Conservation (phyloP, 2,797 vertebrate genomes). For the Poeciliopsis presidionis region DNA sequence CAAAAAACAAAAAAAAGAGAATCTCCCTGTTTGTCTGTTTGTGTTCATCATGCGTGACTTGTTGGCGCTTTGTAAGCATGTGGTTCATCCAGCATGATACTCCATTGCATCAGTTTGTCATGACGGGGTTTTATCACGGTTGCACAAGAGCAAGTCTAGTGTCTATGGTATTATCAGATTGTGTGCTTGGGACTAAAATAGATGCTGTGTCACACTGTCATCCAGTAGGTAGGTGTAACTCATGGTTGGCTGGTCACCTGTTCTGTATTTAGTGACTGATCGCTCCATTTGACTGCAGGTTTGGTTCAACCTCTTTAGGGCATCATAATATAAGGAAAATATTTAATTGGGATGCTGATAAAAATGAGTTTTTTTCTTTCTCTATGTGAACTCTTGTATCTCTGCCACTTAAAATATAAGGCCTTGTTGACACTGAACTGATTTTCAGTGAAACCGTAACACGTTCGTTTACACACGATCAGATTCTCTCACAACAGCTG, state of each 20-base stretch:
- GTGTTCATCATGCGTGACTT: constrained; percentile 38
- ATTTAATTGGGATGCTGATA: not conserved
- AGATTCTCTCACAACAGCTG: too few species aligned
- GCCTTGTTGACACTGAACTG: too few species aligned
- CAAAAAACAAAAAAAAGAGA: not conserved
- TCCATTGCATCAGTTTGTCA: constrained; percentile 7
- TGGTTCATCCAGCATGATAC: constrained; percentile 29
- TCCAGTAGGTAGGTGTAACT: not conserved
- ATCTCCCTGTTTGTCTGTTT: constrained; percentile 16
- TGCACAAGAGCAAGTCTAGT: not conserved
- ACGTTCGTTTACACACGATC: too few species aligned
- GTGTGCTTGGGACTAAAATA: not conserved
- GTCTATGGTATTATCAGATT: not conserved
- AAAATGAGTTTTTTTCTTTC: not conserved
- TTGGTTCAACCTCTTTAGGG: not conserved
- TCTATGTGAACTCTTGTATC: not conserved
- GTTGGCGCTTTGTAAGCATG: constrained; percentile 20
- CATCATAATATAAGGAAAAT: not conserved
- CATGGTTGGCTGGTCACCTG: not conserved
- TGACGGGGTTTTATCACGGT: not conserved
- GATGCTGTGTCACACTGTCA: not conserved
- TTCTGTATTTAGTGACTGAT: not conserved
- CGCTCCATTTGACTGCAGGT: not conserved
- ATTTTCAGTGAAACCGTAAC: too few species aligned
- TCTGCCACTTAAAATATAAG: not conserved